These are phyloP conservation scores for Upupa epops DNA, from an alignment of 2,113 vertebrate species.

Conservation along the genomic window DNA sequence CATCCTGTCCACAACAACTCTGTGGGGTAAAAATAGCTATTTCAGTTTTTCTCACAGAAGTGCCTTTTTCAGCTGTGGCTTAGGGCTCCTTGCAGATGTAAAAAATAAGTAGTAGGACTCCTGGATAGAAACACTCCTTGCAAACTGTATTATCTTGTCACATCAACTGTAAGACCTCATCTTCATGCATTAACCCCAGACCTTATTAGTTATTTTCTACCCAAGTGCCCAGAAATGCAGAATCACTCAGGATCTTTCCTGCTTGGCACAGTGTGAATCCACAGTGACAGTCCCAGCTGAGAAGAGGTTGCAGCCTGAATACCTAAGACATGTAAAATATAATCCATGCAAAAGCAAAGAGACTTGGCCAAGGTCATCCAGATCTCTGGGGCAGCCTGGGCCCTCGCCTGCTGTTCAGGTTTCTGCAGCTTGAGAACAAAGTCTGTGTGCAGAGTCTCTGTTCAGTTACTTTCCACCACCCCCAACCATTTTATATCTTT, in stretches of 20 bases:
- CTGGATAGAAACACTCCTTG: background rate
- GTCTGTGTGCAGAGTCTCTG: background rate
- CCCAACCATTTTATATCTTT: rapidly evolving
- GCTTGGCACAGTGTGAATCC: background rate
- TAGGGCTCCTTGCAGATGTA: background rate
- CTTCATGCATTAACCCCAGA: background rate
- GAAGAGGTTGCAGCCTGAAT: slow-evolving; percentile 19
- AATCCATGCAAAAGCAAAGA: background rate
- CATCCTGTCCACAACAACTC: slow-evolving; percentile 26
- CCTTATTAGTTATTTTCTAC: background rate
- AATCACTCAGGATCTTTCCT: background rate
- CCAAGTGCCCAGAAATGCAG: background rate
- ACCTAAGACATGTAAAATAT: background rate
- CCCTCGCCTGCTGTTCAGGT: background rate
- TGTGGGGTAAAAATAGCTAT: slow-evolving; percentile 37
- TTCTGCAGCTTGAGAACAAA: background rate
- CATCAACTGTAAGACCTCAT: background rate
- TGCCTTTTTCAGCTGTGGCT: slow-evolving; percentile 5
- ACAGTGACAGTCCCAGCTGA: slow-evolving; percentile 29
- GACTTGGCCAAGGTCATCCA: slow-evolving; percentile 23
- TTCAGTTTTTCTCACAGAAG: background rate
- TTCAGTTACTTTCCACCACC: background rate
- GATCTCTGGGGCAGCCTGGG: background rate
- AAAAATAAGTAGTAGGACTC: slow-evolving; percentile 23
- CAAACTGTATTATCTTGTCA: background rate